phyloP scores from a whole-genome alignment of 2,888 invertebrate species.

The Athrips mouffetella region DNA sequence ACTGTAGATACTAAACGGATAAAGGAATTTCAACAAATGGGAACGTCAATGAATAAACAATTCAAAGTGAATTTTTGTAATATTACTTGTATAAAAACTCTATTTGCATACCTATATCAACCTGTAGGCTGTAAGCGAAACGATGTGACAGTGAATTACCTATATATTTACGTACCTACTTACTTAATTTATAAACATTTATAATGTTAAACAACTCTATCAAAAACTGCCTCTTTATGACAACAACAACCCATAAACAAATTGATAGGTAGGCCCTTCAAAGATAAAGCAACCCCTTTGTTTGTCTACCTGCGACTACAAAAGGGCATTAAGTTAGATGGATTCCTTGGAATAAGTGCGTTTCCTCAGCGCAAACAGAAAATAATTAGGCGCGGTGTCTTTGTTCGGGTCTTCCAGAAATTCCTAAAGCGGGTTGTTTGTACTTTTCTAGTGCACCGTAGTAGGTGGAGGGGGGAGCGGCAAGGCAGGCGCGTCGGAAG shows the following conservation, averaged over 20 bases:
- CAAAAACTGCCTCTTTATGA: slow-evolving; percentile 3
- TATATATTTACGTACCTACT: too few relatives aligned
- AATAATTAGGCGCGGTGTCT: slow-evolving; percentile 62
- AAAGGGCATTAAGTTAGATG: slow-evolving; percentile 39
- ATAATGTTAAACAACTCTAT: neutral
- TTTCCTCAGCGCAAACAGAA: slow-evolving; percentile 58
- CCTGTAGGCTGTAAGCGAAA: too few relatives aligned
- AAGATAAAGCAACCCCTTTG: slow-evolving; percentile 20
- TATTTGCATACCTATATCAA: too few relatives aligned
- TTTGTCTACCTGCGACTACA: slow-evolving; percentile 41
- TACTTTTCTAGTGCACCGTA: too few relatives aligned
- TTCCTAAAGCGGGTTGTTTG: slow-evolving; percentile 44
- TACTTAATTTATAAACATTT: too few relatives aligned
- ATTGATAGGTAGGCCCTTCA: slow-evolving; percentile 14
- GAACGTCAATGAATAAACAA: neutral
- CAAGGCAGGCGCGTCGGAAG: neutral
- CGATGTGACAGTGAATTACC: too few relatives aligned
- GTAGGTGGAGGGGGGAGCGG: slow-evolving; percentile 21
- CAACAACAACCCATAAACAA: slow-evolving; percentile 18
- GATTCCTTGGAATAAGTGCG: slow-evolving; percentile 51
- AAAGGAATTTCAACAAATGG: neutral
- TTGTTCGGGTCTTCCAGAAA: slow-evolving; percentile 62
- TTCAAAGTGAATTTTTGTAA: too few relatives aligned
- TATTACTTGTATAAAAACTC: too few relatives aligned
- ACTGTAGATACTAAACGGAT: neutral